phyloP scores from a whole-genome alignment of 2,113 vertebrate genomes.

The Rallus limicola region DNA sequence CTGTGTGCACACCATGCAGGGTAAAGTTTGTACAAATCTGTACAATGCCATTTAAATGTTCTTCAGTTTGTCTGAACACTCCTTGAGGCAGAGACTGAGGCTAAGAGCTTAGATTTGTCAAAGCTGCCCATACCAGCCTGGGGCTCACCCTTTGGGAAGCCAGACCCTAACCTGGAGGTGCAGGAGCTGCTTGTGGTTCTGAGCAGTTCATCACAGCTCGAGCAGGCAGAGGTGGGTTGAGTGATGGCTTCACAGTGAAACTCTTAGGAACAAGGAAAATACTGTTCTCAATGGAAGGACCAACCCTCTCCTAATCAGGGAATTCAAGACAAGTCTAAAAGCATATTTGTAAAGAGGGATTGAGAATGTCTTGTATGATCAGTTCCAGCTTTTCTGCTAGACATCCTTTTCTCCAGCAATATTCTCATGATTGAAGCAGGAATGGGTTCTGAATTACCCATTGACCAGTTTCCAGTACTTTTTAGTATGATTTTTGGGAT shows the following conservation, averaged over 20 bases:
- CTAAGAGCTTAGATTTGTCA: background rate
- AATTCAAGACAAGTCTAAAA: background rate
- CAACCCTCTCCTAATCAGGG: background rate
- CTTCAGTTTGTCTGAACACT: background rate
- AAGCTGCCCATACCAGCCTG: background rate
- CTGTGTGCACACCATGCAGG: background rate
- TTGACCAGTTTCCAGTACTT: background rate
- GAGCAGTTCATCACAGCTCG: background rate
- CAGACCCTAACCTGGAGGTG: background rate
- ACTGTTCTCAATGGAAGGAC: background rate
- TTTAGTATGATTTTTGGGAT: background rate
- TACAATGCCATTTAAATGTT: background rate
- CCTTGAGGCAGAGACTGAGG: background rate
- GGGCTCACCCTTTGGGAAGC: background rate
- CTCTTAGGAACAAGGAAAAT: background rate
- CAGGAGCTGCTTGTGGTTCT: background rate
- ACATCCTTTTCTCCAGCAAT: background rate
- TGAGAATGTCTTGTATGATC: background rate
- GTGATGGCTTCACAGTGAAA: background rate
- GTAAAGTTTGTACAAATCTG: background rate
- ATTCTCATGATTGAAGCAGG: background rate
- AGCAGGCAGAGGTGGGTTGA: accelerated
- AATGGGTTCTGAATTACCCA: background rate
- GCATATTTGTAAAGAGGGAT: background rate
- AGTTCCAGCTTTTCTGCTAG: background rate